Base-by-base conservation (phyloP, 92 coral and sea anemone genomes). In the Zoanthus sociatus region DNA sequence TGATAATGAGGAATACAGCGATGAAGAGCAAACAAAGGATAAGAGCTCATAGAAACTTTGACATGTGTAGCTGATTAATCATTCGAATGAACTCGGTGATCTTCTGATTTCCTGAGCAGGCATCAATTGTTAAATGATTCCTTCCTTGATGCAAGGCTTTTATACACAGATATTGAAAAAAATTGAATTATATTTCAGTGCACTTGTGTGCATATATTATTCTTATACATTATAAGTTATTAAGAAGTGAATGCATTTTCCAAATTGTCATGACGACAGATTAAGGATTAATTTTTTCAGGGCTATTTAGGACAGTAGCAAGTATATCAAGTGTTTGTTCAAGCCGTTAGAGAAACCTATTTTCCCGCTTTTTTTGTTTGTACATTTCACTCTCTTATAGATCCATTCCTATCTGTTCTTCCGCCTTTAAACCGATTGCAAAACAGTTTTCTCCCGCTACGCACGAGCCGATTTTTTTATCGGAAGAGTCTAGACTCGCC, bases 1-100 rank as follows among this genome's bases (percentile, higher is more conserved):
- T 77, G 94, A 78, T 78, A 91, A 88, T 44, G 95, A 92, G 6
- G 92, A 90, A 0, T 91, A 87, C 10, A 86, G 92, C 9, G 91
- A 88, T 53, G 75, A 82, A 76, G 88, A 87, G 18, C 47, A 90
- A 13, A 3, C 47, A 77, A 53, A 9, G 12, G 82, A 53, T 64
- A 44, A 0, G 44, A 32, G 45, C 5, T 16, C 67, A 44, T 60
- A 81, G 20, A 55, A 66, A n/a, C 20, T 33, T 37, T 37, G 12
- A 50, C 7, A 5, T 37, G 56, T 47, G 30, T 37, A 66, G 44
- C 5, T 81, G 75, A 81, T 66, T 81, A 20, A 63, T 45, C 54
- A 64, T 15, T 17, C 18, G 72, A 61, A 5, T 0, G 7, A 44
- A 11, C 73, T n/a, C 60, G 16, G 17, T 61, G 31, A 6, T 20